phyloP scores from a whole-genome alignment of 1,140 invertebrate genomes.

The Caerostris darwini region DNA sequence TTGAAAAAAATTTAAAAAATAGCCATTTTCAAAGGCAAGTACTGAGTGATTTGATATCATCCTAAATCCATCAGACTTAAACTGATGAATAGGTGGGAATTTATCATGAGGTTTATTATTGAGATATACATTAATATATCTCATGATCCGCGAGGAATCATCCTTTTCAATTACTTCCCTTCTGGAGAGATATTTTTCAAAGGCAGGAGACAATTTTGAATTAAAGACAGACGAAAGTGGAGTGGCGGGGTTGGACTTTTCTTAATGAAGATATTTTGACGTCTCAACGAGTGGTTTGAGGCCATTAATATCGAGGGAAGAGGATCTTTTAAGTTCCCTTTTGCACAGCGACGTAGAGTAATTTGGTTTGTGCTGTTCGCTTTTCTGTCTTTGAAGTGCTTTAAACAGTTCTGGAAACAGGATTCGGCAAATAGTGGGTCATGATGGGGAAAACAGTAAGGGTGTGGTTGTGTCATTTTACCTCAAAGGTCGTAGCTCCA shows the following conservation, averaged over 20 bases:
- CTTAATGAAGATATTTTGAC: slow-evolving; percentile 7
- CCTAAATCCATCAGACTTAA: neutral
- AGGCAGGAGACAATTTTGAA: neutral
- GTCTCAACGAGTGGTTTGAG: neutral
- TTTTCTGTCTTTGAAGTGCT: neutral
- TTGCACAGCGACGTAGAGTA: neutral
- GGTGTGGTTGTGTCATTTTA: no score
- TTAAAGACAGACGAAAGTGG: neutral
- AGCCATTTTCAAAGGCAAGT: no score
- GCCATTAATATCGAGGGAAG: neutral
- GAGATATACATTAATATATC: neutral
- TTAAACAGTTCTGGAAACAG: no score
- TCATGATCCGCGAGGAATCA: neutral
- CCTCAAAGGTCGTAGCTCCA: no score
- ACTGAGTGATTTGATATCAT: no score
- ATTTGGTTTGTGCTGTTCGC: neutral
- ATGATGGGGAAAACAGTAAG: no score
- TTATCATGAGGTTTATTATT: neutral
- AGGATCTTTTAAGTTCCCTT: neutral
- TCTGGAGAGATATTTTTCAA: neutral
- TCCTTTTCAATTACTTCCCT: neutral
- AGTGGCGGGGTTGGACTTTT: neutral
- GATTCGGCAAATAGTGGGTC: no score
- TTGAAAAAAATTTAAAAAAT: no score
- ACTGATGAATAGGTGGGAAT: neutral